Evolutionary conservation across 2,797 vertebrate genomes (phyloP), one percentile per base, ranked within the genome.

Genomic region (Tokudaia muenninki): DNA sequence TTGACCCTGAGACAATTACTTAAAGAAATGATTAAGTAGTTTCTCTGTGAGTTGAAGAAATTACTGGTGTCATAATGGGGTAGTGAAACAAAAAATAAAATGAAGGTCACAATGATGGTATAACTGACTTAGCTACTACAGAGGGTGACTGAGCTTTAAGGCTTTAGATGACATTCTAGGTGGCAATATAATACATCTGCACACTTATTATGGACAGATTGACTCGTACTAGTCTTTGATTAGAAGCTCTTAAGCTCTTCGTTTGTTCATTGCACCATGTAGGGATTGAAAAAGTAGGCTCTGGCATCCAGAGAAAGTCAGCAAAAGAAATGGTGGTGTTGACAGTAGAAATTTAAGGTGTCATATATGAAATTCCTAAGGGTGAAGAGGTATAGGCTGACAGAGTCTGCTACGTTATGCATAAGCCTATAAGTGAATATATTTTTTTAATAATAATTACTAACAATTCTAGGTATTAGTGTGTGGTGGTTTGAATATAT

Each of bases 11-110:
- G 52, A 37, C 31, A 81, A 92, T 2, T 19, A 61, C 75, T 92
- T 37, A 93, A 52, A 87, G 67, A 57, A 29, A 74, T 57, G 3
- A 17, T 12, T 74, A 92, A 87, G 4, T 59, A 95, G 29, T 78
- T 93, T 89, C 9, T 82, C 41, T 93, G 67, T 82, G 29, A 91
- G 37, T 90, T 95, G 44, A 94, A 92, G 37, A 50, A 94, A 90
- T 90, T 37, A 80, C 12, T 87, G 79, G 63, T 63, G 89, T 80
- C 84, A 89, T 26, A 97, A 67, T 84, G 22, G 41, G 11, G 10
- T 70, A 57, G 67, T 67, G 59, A 88, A 90, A 92, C 80, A 72
- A 34, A 94, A 94, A 17, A 70, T 55, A 72, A 37, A 41, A 87
- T 84, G 70, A 91, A 44, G 14, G 6, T 26, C 55, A 34, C 77